Evolutionary conservation across 2,113 vertebrate species (phyloP).

Genomic region (Malurus elegans): DNA sequence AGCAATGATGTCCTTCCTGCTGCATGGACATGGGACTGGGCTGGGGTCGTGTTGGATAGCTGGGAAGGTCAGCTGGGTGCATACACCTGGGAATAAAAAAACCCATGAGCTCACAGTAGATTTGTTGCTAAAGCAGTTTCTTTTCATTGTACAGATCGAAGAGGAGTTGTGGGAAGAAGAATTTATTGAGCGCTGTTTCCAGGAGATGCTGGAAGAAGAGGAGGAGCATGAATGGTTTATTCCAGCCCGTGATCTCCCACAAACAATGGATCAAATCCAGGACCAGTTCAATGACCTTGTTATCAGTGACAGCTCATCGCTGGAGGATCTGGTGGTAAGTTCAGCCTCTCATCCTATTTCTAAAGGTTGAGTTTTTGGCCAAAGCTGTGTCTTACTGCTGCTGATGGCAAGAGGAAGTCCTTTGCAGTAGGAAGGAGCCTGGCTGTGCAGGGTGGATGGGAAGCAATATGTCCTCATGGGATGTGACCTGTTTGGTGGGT

Average conservation of each 20-base stretch:
- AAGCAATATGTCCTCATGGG: not conserved
- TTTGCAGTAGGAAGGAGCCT: not conserved
- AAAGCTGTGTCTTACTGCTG: not conserved
- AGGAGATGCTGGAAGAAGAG: conserved; percentile 93
- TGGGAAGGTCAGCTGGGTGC: not conserved
- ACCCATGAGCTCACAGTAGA: accelerated
- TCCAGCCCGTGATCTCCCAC: conserved; percentile 89
- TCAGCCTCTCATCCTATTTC: conserved; percentile 31
- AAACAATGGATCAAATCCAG: conserved; percentile 82
- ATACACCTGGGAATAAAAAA: not conserved
- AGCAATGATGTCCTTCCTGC: not conserved
- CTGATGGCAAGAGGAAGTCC: not conserved
- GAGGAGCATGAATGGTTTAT: conserved; percentile 92
- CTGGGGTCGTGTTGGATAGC: not conserved
- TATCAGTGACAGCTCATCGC: conserved; percentile 80
- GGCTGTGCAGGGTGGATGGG: not conserved
- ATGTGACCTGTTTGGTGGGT: not conserved
- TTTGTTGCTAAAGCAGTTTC: not conserved
- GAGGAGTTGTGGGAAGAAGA: conserved; percentile 95
- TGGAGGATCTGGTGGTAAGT: conserved; percentile 83
- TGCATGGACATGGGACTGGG: not conserved
- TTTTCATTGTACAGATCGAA: conserved; percentile 76
- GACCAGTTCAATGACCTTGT: conserved; percentile 85
- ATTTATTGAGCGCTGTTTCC: conserved; percentile 91
- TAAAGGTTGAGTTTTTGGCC: not conserved